Base-by-base conservation (phyloP, 92 coral and sea anemone species). In the Epizoanthus fatuus region DNA sequence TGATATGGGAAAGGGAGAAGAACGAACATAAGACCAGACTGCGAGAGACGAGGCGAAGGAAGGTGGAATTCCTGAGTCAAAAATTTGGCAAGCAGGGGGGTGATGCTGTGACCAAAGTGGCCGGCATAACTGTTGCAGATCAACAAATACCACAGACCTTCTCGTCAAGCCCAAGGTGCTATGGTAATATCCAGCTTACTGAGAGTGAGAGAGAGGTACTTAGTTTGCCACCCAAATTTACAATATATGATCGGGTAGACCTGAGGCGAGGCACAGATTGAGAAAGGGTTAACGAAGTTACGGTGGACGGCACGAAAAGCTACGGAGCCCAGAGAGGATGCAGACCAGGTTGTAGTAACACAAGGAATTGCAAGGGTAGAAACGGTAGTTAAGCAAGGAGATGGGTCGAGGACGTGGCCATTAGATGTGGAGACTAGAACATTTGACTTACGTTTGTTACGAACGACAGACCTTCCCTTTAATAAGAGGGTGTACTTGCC, bases 401-500 rank as follows among this genome's bases (percentile, higher is more conserved):
- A 19, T 4, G 65, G 14, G 12, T 4, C 32, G 59, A 71, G 76
- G 58, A 2, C 11, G 39, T n/a, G 76, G 76, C 59, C 76, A 25
- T 14, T 42, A 8, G 32, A 69, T 16, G 74, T 42, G 19, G 74
- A 39, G 13, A 39, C 11, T 9, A 39, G 32, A 22, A 52, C 44
- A 6, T 15, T 66, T n/a, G 82, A 81, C 55, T 13, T 87, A 51
- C 49, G 56, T 7, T 40, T 39, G 4, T 15, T 85, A 72, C 22
- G 89, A n/a, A 54, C 87, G n/a, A n/a, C n/a, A n/a, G n/a, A n/a
- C n/a, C n/a, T n/a, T n/a, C n/a, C 49, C 19, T 71, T 14, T 72
- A 84, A 84, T 62, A 84, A 84, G 14, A 72, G 88, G 10, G 63
- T 72, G 3, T 8, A 37, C 32, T 44, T 83, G 2, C 70, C 87